Conservation (phyloP, 2,797 vertebrate species). For the Acrocephalus scirpaceus region DNA sequence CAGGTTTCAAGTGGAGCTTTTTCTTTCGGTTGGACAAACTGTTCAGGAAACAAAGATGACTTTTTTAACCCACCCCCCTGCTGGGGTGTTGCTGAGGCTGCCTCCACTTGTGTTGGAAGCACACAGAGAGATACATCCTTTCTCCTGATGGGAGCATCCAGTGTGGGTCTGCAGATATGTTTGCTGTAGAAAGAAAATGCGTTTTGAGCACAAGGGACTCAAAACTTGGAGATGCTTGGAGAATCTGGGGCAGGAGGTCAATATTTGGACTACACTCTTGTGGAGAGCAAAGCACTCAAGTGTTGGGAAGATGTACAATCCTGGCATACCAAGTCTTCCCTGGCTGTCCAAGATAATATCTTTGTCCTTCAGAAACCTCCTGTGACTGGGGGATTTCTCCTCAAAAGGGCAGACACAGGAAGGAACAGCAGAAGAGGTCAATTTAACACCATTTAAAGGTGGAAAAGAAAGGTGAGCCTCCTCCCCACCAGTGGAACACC, state of each 20-base stretch:
- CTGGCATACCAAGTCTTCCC: neutral
- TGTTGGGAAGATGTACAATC: neutral
- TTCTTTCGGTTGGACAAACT: neutral
- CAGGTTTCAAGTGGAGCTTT: neutral
- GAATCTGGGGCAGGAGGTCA: neutral
- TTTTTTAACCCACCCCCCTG: accelerated
- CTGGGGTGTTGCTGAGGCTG: neutral
- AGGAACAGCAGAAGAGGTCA: neutral
- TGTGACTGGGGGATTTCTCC: neutral
- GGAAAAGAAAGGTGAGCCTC: neutral
- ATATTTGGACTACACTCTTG: neutral
- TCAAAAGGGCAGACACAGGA: neutral
- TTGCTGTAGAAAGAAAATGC: neutral
- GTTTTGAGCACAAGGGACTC: neutral
- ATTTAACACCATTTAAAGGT: neutral
- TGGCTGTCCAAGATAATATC: neutral
- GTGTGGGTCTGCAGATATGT: neutral
- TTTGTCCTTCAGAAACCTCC: neutral
- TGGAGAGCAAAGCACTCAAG: neutral
- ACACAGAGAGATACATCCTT: neutral
- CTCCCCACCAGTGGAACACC: neutral
- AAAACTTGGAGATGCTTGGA: neutral
- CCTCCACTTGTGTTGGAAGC: neutral
- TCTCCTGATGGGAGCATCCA: neutral
- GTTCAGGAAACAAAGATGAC: neutral